Base-by-base conservation (phyloP, 2,888 invertebrate species). In the Geophilus truncorum region DNA sequence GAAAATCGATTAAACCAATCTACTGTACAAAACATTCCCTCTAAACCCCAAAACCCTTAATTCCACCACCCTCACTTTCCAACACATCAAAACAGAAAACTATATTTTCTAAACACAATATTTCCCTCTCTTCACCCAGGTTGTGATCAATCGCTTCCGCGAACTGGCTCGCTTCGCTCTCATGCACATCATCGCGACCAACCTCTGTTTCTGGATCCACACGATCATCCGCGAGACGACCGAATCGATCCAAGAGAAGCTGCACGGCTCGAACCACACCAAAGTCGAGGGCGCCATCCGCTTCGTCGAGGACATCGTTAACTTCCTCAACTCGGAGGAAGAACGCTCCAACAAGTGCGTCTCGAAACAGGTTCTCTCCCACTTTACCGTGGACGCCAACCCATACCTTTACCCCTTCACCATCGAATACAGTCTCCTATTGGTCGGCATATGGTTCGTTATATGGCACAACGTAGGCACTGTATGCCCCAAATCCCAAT, bases 321-420 rank as follows among this genome's bases (percentile, higher is more conserved):
- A 18, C 1, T 45, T 34, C 36, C 23, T 23, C 15, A 45, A 6
- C 45, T 12, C 10, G 2, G 45, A 6, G n/a, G 45, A 45, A 3
- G 45, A 40, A 15, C 40, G 15, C 25, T n/a, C 25, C 1, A 81
- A 82, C 57, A 30, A 45, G 21, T 82, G 82, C 77, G 80, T 82
- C 30, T 80, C 81, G 32, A 81, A 79, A 40, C 80, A 81, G 5
- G 78, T 82, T 18, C 34, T 86, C 34, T 85, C 86, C 6, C 84
- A 84, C 77, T 83, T 86, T 79, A 85, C 86, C 78, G 83, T 85
- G 80, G 85, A 90, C 85, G 91, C 92, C 84, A 92, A 93, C 0
- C 93, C 93, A 0, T 94, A 93, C 85, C 88, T 94, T 18, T 94
- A 92, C 84, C 94, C 94, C 0, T 94, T 94, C 86, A 92, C 92